Percentiles rank a stretch among this genome's conserved stretches.
phyloP scores from a whole-genome alignment of 2,797 vertebrate species.

The Eidolon dupreanum region DNA sequence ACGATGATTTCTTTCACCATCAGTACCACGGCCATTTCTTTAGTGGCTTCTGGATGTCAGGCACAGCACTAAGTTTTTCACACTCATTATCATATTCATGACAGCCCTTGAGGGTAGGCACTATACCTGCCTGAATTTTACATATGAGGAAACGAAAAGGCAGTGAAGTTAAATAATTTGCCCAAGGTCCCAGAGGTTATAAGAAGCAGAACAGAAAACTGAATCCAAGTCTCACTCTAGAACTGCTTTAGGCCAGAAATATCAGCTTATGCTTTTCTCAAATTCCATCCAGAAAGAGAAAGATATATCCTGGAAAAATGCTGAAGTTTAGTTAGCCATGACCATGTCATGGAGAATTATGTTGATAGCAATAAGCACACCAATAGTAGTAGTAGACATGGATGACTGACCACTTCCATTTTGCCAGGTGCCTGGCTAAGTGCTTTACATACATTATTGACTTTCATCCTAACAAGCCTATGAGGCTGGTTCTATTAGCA shows the following conservation, averaged over 20 bases:
- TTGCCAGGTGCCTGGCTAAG: neutral
- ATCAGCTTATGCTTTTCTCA: neutral
- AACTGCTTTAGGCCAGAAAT: conserved; percentile 66
- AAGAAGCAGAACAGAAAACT: conserved; percentile 12
- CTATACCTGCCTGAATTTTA: neutral
- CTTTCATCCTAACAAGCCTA: conserved; percentile 28
- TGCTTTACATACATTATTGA: neutral
- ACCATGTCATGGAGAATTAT: neutral
- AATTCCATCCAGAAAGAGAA: conserved; percentile 13
- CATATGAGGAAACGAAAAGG: neutral
- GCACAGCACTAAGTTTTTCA: neutral
- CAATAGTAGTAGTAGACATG: neutral
- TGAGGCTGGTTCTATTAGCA: neutral
- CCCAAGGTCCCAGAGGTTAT: neutral
- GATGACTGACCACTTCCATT: neutral
- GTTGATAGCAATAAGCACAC: neutral
- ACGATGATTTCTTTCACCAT: neutral
- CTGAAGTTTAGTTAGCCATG: neutral
- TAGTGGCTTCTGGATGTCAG: neutral
- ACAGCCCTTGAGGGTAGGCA: neutral
- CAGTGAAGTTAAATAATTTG: conserved; percentile 13
- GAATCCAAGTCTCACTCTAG: conserved; percentile 80
- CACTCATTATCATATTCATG: neutral
- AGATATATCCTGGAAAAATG: neutral
- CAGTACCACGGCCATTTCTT: neutral